A percentile compares a stretch with the other conserved stretches of the same genome.
phyloP scores from a whole-genome alignment of 2,797 vertebrate genomes.

The Myotis daubentonii region DNA sequence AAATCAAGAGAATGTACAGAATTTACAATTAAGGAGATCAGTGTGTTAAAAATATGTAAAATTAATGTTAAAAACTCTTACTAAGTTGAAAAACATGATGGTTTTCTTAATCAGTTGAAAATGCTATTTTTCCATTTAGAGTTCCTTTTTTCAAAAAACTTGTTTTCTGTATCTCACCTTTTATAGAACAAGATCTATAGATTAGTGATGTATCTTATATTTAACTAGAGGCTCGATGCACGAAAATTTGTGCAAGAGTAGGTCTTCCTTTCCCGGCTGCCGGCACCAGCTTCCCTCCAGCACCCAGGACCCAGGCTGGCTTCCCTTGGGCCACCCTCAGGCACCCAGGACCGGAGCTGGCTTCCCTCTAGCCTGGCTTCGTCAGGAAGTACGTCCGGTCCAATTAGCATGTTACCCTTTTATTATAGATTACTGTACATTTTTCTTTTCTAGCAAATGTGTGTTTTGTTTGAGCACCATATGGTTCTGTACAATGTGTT shows the following conservation, averaged over 20 bases:
- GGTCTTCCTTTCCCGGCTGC: no score
- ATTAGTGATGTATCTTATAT: not conserved
- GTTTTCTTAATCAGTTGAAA: not conserved
- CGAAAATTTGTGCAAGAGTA: no score
- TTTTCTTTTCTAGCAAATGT: constrained; percentile 24
- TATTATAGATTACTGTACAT: constrained; percentile 11
- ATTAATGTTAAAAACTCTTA: constrained; percentile 2
- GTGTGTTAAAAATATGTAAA: constrained; percentile 1
- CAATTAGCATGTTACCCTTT: no score
- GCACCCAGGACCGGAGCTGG: no score
- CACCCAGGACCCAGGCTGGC: no score
- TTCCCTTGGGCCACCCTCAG: no score
- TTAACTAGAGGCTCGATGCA: no score
- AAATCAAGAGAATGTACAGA: constrained; percentile 19
- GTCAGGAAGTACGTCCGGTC: no score
- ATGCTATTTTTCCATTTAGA: constrained; percentile 13
- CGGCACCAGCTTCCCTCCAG: no score
- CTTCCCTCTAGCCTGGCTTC: no score
- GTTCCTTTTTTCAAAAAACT: not conserved
- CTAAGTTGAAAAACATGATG: not conserved
- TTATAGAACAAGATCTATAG: constrained; percentile 18
- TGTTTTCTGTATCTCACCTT: not conserved
- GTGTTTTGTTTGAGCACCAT: constrained; percentile 51
- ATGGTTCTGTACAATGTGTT: constrained; percentile 45
- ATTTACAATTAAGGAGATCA: not conserved